Base-by-base conservation (phyloP, 2,797 vertebrate species). In the Antennarius maculatus region DNA sequence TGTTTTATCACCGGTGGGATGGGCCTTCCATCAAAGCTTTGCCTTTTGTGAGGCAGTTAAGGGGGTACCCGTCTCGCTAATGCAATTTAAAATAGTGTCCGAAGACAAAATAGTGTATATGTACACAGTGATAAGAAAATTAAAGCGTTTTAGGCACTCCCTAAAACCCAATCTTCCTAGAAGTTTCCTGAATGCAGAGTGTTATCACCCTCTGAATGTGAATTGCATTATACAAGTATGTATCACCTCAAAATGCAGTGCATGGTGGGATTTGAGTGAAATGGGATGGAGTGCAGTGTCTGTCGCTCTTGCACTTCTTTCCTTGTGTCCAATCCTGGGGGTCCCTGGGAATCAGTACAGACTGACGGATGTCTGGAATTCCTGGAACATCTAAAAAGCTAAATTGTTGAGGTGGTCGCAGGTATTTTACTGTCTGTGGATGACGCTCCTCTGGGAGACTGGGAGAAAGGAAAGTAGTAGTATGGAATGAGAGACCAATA, bases 71-170 rank as follows among this genome's bases (percentile, higher is more conserved):
- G 56, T 84, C 73, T 84, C 81, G 61, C 84, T 89, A 87, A 87
- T 87, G 69, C 87, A 88, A 87, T 84, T 88, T 87, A 84, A 92
- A 92, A 90, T 83, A 80, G 81, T 85, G 86, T 91, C 90, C 86
- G 74, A 77, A 75, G 76, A 81, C 86, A 91, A 89, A 90, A 92
- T 89, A 89, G 82, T 85, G 80, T 86, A 88, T 81, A 88, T 87
- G 81, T 87, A 85, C 82, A 90, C 87, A 86, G 76, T 71, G 88
- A 91, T 92, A 92, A 92, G 86, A 69, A 89, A 91, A 86, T 88
- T 74, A 88, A 74, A 67, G 72, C 79, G 80, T 80, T 86, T 84
- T 66, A 9, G 71, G 69, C 71, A 72, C 76, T 79, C 76, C 71
- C 82, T 60, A 52, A 78, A 76, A 71, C 67, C 58, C 14, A 54